phyloP scores from a whole-genome alignment of 2,113 vertebrate genomes.

The Mormyrus iriodes region DNA sequence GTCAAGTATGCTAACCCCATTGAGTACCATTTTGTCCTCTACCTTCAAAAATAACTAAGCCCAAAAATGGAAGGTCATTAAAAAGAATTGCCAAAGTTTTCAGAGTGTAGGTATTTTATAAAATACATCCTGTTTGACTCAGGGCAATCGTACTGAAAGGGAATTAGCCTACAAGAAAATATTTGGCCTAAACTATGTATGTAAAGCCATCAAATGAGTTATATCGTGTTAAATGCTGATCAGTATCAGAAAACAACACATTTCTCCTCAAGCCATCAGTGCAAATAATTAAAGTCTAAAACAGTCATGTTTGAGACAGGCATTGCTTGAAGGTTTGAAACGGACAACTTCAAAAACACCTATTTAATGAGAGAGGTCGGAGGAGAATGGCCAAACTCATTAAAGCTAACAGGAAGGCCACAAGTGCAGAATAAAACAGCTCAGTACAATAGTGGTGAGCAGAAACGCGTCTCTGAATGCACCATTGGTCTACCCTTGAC shows the following conservation, averaged over 20 bases:
- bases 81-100: conserved; percentile 35
- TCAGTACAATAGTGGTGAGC: neutral
- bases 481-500: neutral
- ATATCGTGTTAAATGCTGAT: neutral
- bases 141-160: conserved; percentile 32
- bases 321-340: neutral
- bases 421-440: neutral
- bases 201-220: neutral
- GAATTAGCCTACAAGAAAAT: conserved; percentile 51
- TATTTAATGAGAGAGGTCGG: neutral
- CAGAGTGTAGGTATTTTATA: conserved; percentile 33
- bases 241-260: neutral
- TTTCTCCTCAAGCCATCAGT: neutral
- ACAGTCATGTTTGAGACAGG: neutral
- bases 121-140: conserved; percentile 42
- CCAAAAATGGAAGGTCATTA: conserved; percentile 33
- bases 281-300: neutral
- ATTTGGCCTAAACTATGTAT: conserved; percentile 44
- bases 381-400: neutral
- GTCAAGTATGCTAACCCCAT: conserved; percentile 23
- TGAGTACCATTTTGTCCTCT: conserved; percentile 27
- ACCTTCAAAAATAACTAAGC: conserved; percentile 27
- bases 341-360: neutral
- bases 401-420: neutral
- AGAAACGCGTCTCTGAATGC: neutral